Base-by-base conservation (phyloP, 2,797 vertebrate species). In the Falco biarmicus region DNA sequence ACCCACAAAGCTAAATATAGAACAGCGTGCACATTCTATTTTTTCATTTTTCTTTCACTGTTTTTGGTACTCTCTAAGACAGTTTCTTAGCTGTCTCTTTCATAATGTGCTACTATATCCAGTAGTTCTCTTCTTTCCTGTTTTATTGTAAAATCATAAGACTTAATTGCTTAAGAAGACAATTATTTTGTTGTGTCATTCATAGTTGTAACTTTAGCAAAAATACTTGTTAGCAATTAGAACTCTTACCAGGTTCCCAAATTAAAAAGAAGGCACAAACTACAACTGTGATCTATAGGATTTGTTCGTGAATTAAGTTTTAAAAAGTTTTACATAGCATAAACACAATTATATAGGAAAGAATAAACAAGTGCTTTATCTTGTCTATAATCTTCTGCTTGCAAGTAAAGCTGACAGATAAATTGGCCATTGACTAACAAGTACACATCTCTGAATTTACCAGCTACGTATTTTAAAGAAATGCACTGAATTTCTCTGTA, bases 1-100 rank as follows among this genome's bases (percentile, higher is more conserved):
- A 43, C 76, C 41, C 80, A 89, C 94, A 84, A 89, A 80, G 14
- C 87, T 96, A 95, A 96, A 96, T 93, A 95, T 90, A 94, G 95
- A 95, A 84, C 69, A 86, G 74, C 73, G 84, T 73, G 88, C 68
- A 76, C 48, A 56, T 91, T 95, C 89, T 96, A 66, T 96, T 95
- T 97, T 91, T 93, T 18, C 60, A 63, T 94, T 95, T 95, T 93
- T 69, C 81, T 92, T 95, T 95, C 76, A 59, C 37, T 96, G n/a
- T 87, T 95, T 80, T 88, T 87, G 26, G 28, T 93, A 84, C 25
- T 87, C 70, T 77, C 32, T 60, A 89, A 87, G 32, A 64, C 41
- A 76, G 45, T 66, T 94, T 89, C 87, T 90, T 70, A 79, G 32
- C 53, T 93, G 64, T 76, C n/a, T 87, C 65, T 77, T 77, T 89